A percentile compares a stretch with the other conserved stretches of the same genome.
Evolutionary conservation across 2,113 vertebrate species (phyloP).

Genomic region (Forbesichthys agassizii): DNA sequence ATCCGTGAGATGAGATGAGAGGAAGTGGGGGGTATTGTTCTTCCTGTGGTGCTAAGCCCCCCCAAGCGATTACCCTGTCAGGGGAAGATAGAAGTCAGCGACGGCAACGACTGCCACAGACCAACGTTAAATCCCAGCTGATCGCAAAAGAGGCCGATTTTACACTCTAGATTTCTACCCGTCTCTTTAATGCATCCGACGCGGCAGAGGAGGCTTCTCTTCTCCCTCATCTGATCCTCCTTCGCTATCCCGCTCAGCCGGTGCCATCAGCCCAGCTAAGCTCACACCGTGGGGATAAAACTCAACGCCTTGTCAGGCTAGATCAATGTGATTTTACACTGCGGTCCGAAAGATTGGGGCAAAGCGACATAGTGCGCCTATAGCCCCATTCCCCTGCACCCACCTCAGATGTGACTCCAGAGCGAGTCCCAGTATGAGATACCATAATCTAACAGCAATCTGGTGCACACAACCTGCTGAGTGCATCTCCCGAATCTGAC

Average conservation of each 20-base stretch:
- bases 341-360: slow-evolving; percentile 52
- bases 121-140: slow-evolving; percentile 80
- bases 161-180: slow-evolving; percentile 77
- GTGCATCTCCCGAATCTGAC: slow-evolving; percentile 69
- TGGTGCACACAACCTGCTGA: slow-evolving; percentile 65
- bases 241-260: slow-evolving; percentile 72
- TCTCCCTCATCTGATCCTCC: slow-evolving; percentile 76
- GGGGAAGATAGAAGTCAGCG: slow-evolving; percentile 63
- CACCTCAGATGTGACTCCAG: slow-evolving; percentile 40
- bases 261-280: slow-evolving; percentile 73
- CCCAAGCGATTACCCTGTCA: slow-evolving; percentile 80
- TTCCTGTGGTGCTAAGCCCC: slow-evolving; percentile 76
- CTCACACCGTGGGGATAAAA: slow-evolving; percentile 74
- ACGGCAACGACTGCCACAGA: slow-evolving; percentile 76
- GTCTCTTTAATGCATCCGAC: slow-evolving; percentile 77
- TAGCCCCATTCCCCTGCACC: slow-evolving; percentile 25
- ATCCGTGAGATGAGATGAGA: slow-evolving; percentile 77
- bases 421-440: slow-evolving; percentile 57
- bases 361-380: slow-evolving; percentile 53
- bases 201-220: slow-evolving; percentile 71
- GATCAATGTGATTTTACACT: slow-evolving; percentile 79
- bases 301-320: slow-evolving; percentile 81
- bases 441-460: slow-evolving; percentile 64
- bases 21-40: slow-evolving; percentile 77
- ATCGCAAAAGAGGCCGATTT: slow-evolving; percentile 79